Percentiles rank a stretch among this genome's conserved stretches.
phyloP scores from a whole-genome alignment of 2,888 invertebrate genomes.

The Acanthoscelides obtectus region DNA sequence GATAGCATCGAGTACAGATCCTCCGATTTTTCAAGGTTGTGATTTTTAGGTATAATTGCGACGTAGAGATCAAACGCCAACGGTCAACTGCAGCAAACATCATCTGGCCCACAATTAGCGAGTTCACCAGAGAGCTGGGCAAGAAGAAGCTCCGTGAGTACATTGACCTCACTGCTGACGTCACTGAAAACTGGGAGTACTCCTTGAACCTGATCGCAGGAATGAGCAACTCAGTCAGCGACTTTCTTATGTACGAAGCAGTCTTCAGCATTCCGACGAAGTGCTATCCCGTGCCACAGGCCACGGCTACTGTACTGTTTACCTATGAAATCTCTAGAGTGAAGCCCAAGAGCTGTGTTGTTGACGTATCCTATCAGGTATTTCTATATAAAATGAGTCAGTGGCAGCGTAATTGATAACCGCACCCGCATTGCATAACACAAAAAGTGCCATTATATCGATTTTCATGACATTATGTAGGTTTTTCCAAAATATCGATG shows the following conservation, averaged over 20 bases:
- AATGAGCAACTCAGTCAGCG: constrained; percentile 9
- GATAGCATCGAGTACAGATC: too few species aligned
- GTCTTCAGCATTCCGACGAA: constrained; percentile 23
- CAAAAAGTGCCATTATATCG: too few species aligned
- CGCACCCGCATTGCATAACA: too few species aligned
- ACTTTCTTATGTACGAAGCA: constrained; percentile 17
- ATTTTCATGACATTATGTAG: too few species aligned
- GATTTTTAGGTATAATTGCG: neutral
- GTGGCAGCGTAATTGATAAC: too few species aligned
- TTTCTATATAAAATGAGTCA: too few species aligned
- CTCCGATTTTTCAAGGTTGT: too few species aligned
- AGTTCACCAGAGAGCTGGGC: constrained; percentile 4
- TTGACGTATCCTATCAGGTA: constrained; percentile 16
- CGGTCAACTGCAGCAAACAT: neutral
- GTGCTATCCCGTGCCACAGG: constrained; percentile 23
- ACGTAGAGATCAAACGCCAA: neutral
- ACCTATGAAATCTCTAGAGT: constrained; percentile 18
- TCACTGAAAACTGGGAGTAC: constrained; percentile 16
- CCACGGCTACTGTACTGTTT: constrained; percentile 21
- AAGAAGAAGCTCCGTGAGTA: constrained; percentile 4
- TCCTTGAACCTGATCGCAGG: constrained; percentile 4
- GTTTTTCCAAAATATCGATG: too few species aligned
- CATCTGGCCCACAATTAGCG: constrained; percentile 14
- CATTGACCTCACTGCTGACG: constrained; percentile 10
- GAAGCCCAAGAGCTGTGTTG: constrained; percentile 15